Percentiles rank a stretch among this genome's conserved stretches.
Evolutionary conservation across 2,113 vertebrate genomes (phyloP).

Genomic region (Stegastes partitus): DNA sequence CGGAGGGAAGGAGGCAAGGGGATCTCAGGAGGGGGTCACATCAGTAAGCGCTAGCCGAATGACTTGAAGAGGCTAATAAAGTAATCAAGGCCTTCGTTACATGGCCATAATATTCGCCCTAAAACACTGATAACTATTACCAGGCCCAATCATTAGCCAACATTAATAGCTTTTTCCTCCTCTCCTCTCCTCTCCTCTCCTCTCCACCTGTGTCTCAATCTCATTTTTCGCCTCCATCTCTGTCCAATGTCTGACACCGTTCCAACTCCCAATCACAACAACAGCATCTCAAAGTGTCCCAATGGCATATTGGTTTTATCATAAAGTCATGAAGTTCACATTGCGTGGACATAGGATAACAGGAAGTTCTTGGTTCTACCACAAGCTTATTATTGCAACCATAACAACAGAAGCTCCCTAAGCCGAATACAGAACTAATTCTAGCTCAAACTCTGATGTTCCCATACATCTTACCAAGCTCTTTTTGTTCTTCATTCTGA

Average conservation of each 20-base stretch:
- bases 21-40: conserved; percentile 73
- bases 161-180: conserved; percentile 78
- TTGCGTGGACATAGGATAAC: neutral
- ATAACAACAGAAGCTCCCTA: too few species aligned
- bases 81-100: conserved; percentile 87
- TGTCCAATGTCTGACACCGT: neutral
- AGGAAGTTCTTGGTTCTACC: neutral
- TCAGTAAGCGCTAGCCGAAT: conserved; percentile 83
- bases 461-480: too few species aligned
- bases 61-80: conserved; percentile 88
- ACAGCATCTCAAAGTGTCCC: neutral
- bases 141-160: conserved; percentile 81
- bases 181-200: conserved; percentile 20
- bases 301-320: too few species aligned
- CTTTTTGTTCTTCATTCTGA: too few species aligned
- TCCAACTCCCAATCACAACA: neutral
- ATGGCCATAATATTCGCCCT: conserved; percentile 86
- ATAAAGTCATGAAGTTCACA: too few species aligned
- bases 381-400: neutral
- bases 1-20: conserved; percentile 47
- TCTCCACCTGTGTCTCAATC: neutral
- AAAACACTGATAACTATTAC: conserved; percentile 88
- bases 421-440: too few species aligned
- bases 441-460: too few species aligned
- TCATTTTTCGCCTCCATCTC: neutral